Evolutionary conservation across 2,113 vertebrate species (phyloP).

Genomic region (Urocolius indicus): DNA sequence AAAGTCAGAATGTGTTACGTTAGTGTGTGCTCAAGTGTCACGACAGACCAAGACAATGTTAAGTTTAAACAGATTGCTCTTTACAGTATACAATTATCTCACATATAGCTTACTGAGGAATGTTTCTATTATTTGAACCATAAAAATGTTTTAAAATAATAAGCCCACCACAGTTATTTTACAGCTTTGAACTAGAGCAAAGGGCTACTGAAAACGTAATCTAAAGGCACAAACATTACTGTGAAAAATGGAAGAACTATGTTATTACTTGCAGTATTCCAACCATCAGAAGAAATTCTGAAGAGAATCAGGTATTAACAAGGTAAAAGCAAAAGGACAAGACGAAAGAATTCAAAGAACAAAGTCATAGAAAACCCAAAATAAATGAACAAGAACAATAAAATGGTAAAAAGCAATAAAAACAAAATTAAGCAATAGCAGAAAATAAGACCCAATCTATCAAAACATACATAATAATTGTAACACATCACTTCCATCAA

Average conservation of each 20-base stretch:
- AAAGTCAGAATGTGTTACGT: constrained; percentile 18
- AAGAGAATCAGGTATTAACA: neutral
- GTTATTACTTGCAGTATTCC: neutral
- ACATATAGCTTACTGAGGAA: neutral
- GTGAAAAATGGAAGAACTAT: neutral
- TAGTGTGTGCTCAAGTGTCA: neutral
- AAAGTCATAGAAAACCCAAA: neutral
- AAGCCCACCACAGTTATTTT: neutral
- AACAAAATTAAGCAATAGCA: neutral
- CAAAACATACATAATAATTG: neutral
- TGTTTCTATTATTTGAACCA: neutral
- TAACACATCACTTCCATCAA: neutral
- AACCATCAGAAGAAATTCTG: neutral
- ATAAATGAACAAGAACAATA: neutral
- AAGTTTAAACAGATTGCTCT: neutral
- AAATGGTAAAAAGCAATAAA: neutral
- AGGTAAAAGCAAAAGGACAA: neutral
- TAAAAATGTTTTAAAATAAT: neutral
- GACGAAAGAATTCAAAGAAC: neutral
- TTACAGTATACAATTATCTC: neutral
- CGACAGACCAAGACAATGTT: neutral
- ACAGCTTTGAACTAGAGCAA: neutral
- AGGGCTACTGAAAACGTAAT: neutral
- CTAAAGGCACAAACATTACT: neutral
- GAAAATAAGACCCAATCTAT: neutral